These are phyloP conservation scores for Philhelius pedissequus DNA, from an alignment of 2,888 invertebrate species.

Conservation along the genomic window DNA sequence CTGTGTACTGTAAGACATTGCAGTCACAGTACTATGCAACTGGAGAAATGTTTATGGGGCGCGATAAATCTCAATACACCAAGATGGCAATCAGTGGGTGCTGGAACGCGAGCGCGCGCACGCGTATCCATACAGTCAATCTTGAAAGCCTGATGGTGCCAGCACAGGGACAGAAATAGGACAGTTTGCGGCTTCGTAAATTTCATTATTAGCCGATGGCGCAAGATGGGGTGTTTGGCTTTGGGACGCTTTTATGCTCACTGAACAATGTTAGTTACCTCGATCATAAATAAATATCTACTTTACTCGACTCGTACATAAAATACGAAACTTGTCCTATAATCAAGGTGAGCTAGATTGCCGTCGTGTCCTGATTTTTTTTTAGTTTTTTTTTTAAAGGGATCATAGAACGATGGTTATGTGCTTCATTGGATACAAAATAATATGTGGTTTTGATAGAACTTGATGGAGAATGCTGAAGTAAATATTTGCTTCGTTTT, in stretches of 20 bases:
- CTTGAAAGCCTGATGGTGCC: neutral
- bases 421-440: conserved; percentile 12
- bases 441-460: conserved; percentile 17
- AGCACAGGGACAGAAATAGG: conserved; percentile 54
- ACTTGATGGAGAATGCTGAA: neutral
- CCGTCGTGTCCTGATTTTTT: conserved; percentile 21
- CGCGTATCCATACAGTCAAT: conserved; percentile 18
- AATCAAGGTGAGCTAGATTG: conserved; percentile 37
- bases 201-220: conserved; percentile 42
- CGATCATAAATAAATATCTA: conserved; percentile 51
- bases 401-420: neutral
- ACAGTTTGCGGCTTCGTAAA: conserved; percentile 57
- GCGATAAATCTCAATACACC: conserved; percentile 59
- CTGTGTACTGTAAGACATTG: neutral
- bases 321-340: conserved; percentile 18
- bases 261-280: conserved; percentile 45
- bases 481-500: neutral
- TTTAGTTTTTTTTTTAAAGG: neutral
- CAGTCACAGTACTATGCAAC: conserved; percentile 16
- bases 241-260: conserved; percentile 38
- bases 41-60: conserved; percentile 58
- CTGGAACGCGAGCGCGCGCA: conserved; percentile 22
- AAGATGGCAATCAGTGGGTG: conserved; percentile 61
- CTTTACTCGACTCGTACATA: too few species aligned
- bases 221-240: conserved; percentile 1